Evolutionary conservation across 1,140 invertebrate genomes (phyloP).

Genomic region (Colletes latitarsis): DNA sequence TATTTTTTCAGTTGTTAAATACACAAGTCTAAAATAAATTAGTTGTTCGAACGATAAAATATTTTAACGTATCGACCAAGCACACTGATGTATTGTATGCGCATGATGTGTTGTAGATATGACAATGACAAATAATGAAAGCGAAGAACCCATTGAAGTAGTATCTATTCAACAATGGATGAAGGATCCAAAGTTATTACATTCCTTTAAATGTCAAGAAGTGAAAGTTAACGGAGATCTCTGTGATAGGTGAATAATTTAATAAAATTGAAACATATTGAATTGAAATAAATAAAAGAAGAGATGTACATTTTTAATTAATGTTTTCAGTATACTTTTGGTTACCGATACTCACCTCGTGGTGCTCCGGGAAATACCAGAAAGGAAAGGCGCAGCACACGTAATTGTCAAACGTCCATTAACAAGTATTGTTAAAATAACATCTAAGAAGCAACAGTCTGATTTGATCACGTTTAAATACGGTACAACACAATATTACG

Average conservation of each 20-base stretch:
- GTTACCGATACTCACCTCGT: slow-evolving; percentile 94
- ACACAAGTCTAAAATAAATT: too few species aligned
- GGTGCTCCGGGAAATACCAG: slow-evolving; percentile 90
- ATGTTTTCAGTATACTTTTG: slow-evolving; percentile 87
- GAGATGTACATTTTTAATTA: not conserved
- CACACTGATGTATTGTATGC: not conserved
- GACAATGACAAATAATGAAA: slow-evolving; percentile 78
- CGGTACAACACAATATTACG: slow-evolving; percentile 87
- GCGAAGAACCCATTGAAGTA: slow-evolving; percentile 86
- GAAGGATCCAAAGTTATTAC: slow-evolving; percentile 91
- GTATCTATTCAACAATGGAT: slow-evolving; percentile 89
- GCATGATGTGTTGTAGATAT: slow-evolving; percentile 68
- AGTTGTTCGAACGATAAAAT: too few species aligned
- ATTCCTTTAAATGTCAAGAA: slow-evolving; percentile 95
- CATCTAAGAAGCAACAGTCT: slow-evolving; percentile 95
- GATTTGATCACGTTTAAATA: slow-evolving; percentile 98
- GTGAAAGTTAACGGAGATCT: slow-evolving; percentile 93
- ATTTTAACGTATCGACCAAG: too few species aligned
- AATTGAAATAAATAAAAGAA: not conserved
- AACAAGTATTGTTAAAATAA: slow-evolving; percentile 96
- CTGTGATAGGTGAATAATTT: slow-evolving; percentile 85
- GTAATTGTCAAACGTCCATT: slow-evolving; percentile 92
- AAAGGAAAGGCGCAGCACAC: slow-evolving; percentile 89
- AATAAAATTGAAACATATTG: slow-evolving; percentile 1
- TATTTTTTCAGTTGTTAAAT: not conserved